Evolutionary conservation across 2,888 invertebrate species (phyloP).

Genomic region (Loripinus fragilis): DNA sequence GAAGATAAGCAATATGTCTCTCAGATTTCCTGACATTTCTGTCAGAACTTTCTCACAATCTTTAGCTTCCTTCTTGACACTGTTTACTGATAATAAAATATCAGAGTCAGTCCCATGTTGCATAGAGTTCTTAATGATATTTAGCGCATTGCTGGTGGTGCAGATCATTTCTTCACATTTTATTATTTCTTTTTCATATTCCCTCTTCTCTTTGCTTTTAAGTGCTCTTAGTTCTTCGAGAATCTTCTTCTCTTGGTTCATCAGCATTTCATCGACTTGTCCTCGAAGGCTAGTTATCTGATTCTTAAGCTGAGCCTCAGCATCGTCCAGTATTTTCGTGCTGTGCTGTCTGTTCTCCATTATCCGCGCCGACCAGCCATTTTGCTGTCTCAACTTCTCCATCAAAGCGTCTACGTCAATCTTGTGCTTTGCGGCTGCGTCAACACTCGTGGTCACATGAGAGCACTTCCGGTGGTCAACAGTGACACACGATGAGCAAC

Average conservation of each 20-base stretch:
- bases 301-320: constrained; percentile 56
- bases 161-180: constrained; percentile 66
- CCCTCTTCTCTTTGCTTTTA: constrained; percentile 52
- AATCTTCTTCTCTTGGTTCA: constrained; percentile 59
- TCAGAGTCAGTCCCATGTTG: constrained; percentile 65
- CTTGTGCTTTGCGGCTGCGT: constrained; percentile 61
- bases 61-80: constrained; percentile 60
- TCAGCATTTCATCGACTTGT: constrained; percentile 62
- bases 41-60: constrained; percentile 56
- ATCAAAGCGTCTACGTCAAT: constrained; percentile 57
- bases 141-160: constrained; percentile 62
- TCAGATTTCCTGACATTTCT: constrained; percentile 51
- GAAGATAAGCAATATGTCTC: constrained; percentile 61
- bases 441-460: constrained; percentile 61
- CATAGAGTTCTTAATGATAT: constrained; percentile 59
- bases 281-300: constrained; percentile 62
- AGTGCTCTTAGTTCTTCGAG: constrained; percentile 57
- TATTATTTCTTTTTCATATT: constrained; percentile 55
- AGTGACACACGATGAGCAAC: constrained; percentile 64
- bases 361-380: constrained; percentile 63
- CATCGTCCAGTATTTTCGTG: constrained; percentile 57
- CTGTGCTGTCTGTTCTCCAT: constrained; percentile 64
- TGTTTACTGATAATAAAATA: constrained; percentile 59
- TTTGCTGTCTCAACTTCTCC: constrained; percentile 62
- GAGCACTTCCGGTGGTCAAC: constrained; percentile 63